These are phyloP conservation scores for Myiopsitta monachus DNA, from an alignment of 2,113 vertebrate genomes.

Conservation along the genomic window DNA sequence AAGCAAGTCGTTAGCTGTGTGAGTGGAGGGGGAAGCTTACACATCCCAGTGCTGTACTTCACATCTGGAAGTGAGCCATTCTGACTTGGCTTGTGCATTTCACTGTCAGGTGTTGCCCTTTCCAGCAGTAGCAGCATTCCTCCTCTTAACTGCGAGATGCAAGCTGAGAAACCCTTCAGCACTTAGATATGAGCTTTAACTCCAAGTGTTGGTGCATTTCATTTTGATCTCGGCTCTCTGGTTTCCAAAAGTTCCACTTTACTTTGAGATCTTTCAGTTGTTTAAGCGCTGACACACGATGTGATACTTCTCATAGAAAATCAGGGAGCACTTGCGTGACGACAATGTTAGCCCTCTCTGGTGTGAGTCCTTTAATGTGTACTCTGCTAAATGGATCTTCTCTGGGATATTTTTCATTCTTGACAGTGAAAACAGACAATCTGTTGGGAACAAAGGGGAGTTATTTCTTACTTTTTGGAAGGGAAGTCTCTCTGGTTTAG, in stretches of 20 bases:
- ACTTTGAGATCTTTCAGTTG: background rate
- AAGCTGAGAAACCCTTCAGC: background rate
- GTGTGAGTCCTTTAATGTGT: background rate
- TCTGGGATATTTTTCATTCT: constrained; percentile 18
- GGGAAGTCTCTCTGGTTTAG: background rate
- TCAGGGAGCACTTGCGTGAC: background rate
- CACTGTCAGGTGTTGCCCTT: background rate
- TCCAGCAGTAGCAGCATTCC: background rate
- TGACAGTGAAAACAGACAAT: background rate
- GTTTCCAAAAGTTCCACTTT: background rate
- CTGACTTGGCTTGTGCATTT: background rate
- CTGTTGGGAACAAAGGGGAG: background rate
- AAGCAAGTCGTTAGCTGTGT: background rate
- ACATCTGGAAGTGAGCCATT: background rate
- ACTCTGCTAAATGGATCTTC: constrained; percentile 14
- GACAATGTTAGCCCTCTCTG: background rate
- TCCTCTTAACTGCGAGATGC: background rate
- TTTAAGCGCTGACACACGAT: background rate
- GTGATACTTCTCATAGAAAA: background rate
- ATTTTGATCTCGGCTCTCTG: background rate
- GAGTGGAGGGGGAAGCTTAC: background rate
- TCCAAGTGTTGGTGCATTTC: background rate
- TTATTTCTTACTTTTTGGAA: background rate
- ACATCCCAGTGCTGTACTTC: background rate
- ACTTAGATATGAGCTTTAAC: background rate